phyloP scores from a whole-genome alignment of 64 coral and sea anemone species.

The Pocillopora damicornis region DNA sequence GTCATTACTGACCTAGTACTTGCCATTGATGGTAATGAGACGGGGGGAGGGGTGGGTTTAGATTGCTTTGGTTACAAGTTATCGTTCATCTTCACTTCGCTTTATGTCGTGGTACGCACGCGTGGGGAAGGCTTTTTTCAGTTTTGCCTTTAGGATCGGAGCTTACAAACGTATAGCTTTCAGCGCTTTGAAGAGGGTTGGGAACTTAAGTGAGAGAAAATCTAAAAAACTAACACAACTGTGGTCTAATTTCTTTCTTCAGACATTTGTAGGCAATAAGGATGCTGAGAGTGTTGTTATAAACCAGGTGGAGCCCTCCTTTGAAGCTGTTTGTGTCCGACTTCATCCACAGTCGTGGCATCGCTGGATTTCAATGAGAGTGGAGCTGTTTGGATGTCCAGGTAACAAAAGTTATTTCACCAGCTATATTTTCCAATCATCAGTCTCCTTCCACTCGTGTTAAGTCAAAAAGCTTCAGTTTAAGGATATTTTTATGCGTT shows the following conservation, averaged over 20 bases:
- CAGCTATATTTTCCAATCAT: not conserved
- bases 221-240: not conserved
- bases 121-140: not conserved
- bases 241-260: not conserved
- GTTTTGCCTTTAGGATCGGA: no score
- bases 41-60: no score
- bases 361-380: constrained; percentile 42
- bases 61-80: no score
- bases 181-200: no score
- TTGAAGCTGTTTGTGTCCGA: constrained; percentile 37
- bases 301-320: constrained; percentile 11
- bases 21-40: not conserved
- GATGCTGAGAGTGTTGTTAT: constrained; percentile 9
- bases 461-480: no score
- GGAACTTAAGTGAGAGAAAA: no score
- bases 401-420: constrained; percentile 5
- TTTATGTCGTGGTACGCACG: no score
- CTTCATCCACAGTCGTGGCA: constrained; percentile 45
- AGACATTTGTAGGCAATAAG: constrained; percentile 35
- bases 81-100: no score
- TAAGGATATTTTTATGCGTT: no score
- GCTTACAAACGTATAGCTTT: no score
- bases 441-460: no score
- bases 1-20: no score
- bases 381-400: constrained; percentile 51